Conservation (phyloP, 2,888 invertebrate genomes). For the Netelia inedita region DNA sequence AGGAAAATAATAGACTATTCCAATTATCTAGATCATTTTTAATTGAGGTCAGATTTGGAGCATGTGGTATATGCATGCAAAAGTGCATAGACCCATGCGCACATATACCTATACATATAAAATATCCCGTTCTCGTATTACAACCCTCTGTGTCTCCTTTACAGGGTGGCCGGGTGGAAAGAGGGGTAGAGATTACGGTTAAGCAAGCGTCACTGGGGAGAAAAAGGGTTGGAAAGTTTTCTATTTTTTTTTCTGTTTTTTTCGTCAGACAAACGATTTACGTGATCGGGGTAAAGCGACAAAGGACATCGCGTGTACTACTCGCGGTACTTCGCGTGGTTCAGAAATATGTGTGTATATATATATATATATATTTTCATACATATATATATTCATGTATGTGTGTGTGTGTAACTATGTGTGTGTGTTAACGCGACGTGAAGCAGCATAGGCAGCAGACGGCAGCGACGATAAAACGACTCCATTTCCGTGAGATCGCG, state of each 20-base stretch:
- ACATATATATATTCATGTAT: not conserved
- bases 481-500: conserved; percentile 59
- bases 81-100: not conserved
- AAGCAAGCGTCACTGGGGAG: conserved; percentile 34
- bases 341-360: not conserved
- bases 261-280: conserved; percentile 21
- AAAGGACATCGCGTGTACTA: conserved; percentile 41
- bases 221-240: conserved; percentile 39
- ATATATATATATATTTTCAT: not conserved
- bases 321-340: not conserved
- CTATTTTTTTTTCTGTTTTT: conserved; percentile 1
- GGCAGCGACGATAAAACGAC: conserved; percentile 59
- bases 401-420: not conserved
- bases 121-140: conserved; percentile 28
- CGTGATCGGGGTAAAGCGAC: conserved; percentile 34
- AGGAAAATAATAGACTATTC: conserved; percentile 35
- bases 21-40: conserved; percentile 52
- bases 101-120: not conserved
- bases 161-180: conserved; percentile 21
- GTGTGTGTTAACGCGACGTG: conserved; percentile 19
- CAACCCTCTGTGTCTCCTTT: conserved; percentile 51
- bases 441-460: conserved; percentile 19
- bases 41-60: conserved; percentile 62
- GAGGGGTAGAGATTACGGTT: conserved; percentile 47
- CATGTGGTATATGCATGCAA: conserved; percentile 4